These are phyloP conservation scores for Epinephelus cyanopodus DNA, from an alignment of 2,113 vertebrate genomes.

Conservation along the genomic window DNA sequence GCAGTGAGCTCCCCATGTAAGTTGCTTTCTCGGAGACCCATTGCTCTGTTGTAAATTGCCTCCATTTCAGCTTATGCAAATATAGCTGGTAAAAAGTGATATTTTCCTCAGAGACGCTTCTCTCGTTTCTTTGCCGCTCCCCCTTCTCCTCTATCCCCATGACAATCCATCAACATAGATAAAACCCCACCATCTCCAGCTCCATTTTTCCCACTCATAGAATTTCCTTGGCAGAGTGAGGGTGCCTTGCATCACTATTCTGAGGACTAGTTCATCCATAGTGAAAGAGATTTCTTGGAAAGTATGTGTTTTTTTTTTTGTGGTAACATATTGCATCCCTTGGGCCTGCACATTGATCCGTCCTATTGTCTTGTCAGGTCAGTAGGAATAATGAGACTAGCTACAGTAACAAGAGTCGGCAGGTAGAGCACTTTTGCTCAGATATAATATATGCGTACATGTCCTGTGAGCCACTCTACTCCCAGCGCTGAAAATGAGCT, in stretches of 20 bases:
- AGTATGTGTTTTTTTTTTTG: conserved; percentile 22
- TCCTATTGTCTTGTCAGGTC: conserved; percentile 54
- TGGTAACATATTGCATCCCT: conserved; percentile 30
- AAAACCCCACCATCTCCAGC: conserved; percentile 60
- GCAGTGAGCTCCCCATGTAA: conserved; percentile 33
- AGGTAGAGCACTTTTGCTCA: conserved; percentile 44
- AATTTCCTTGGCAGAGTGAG: conserved; percentile 50
- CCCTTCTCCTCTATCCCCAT: conserved; percentile 46
- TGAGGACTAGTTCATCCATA: conserved; percentile 23
- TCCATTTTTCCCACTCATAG: conserved; percentile 52
- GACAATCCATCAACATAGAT: conserved; percentile 76
- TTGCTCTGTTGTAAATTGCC: conserved; percentile 65
- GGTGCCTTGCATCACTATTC: conserved; percentile 47
- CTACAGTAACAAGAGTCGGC: conserved; percentile 36
- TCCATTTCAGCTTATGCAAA: conserved; percentile 73
- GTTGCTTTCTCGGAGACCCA: conserved; percentile 47
- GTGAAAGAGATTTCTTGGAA: conserved; percentile 52
- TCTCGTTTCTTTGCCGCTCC: conserved; percentile 6
- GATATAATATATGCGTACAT: conserved; percentile 48
- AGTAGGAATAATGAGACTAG: conserved; percentile 52
- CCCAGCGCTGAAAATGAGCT: conserved; percentile 49
- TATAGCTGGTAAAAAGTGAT: conserved; percentile 59
- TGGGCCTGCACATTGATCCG: conserved; percentile 43
- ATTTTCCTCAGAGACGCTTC: conserved; percentile 46
- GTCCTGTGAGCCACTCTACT: conserved; percentile 38